Evolutionary conservation across 2,888 invertebrate species (phyloP).

Genomic region (Caenorhabditis doughertyi): DNA sequence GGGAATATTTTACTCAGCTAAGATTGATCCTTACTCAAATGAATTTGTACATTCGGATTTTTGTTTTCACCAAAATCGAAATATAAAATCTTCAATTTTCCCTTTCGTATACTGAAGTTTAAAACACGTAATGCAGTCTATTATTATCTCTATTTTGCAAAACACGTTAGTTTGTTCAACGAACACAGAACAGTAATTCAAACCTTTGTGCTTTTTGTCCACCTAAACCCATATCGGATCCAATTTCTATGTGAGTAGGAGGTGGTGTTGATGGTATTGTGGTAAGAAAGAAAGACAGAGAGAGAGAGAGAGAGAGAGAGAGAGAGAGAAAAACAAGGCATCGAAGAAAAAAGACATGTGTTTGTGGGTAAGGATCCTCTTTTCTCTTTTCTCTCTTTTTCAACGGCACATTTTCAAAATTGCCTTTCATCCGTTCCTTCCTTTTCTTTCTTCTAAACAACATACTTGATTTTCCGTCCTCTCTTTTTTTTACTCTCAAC

Average conservation of each 20-base stretch:
- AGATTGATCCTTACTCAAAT: too few relatives aligned
- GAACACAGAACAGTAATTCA: constrained; percentile 26
- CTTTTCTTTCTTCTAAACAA: constrained; percentile 8
- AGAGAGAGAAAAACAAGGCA: not conserved
- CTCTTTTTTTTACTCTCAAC: not conserved
- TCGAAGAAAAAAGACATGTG: constrained; percentile 25
- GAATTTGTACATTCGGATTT: too few relatives aligned
- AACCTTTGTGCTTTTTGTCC: constrained; percentile 18
- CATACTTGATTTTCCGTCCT: constrained; percentile 1
- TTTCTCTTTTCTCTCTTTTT: not conserved
- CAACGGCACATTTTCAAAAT: constrained; percentile 52
- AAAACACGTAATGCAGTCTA: too few relatives aligned
- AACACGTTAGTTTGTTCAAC: not conserved
- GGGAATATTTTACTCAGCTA: too few relatives aligned
- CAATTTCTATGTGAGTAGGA: constrained; percentile 10
- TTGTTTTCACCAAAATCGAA: too few relatives aligned
- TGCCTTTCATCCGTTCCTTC: constrained; percentile 33
- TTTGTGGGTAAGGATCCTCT: constrained; percentile 33
- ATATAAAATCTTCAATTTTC: too few relatives aligned
- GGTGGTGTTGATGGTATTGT: constrained; percentile 21
- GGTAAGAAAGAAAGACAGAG: not conserved
- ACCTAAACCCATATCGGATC: constrained; percentile 19
- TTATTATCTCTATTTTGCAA: not conserved
- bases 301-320: not conserved
- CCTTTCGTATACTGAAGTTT: too few relatives aligned